phyloP scores from a whole-genome alignment of 2,113 vertebrate genomes.

The Semnornis frantzii region DNA sequence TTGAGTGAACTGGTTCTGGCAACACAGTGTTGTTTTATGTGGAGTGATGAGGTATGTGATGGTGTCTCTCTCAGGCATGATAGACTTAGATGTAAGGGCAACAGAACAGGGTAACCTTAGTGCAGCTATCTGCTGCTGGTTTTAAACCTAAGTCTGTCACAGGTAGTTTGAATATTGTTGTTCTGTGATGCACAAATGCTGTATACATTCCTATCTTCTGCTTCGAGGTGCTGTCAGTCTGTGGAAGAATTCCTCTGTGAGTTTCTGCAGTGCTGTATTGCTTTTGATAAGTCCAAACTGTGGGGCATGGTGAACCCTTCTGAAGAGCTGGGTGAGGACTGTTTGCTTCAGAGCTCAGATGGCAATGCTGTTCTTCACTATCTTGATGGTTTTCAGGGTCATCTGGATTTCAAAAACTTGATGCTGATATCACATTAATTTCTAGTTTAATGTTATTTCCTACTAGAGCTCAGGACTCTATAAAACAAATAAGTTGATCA shows the following conservation, averaged over 20 bases:
- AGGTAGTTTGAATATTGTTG: too few species aligned
- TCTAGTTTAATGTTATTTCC: not conserved
- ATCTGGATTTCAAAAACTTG: not conserved
- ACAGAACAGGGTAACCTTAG: too few species aligned
- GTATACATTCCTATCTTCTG: too few species aligned
- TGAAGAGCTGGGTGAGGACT: not conserved
- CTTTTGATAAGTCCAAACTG: not conserved
- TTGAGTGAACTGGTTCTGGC: not conserved
- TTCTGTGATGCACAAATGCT: too few species aligned
- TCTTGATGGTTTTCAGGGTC: not conserved
- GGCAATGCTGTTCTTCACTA: not conserved
- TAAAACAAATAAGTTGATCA: not conserved
- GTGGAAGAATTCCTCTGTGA: too few species aligned
- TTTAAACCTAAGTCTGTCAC: not conserved
- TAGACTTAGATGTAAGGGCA: not conserved
- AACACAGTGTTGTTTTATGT: not conserved
- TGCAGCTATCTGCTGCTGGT: not conserved
- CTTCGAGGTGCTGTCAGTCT: too few species aligned
- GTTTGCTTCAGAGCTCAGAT: not conserved
- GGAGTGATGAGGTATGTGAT: not conserved
- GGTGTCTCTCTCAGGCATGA: too few species aligned
- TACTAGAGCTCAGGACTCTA: not conserved
- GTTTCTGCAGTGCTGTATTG: not conserved
- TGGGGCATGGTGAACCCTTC: rapidly evolving
- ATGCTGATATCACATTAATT: not conserved